phyloP scores from a whole-genome alignment of 2,797 vertebrate species.

The Botia almorhae region DNA sequence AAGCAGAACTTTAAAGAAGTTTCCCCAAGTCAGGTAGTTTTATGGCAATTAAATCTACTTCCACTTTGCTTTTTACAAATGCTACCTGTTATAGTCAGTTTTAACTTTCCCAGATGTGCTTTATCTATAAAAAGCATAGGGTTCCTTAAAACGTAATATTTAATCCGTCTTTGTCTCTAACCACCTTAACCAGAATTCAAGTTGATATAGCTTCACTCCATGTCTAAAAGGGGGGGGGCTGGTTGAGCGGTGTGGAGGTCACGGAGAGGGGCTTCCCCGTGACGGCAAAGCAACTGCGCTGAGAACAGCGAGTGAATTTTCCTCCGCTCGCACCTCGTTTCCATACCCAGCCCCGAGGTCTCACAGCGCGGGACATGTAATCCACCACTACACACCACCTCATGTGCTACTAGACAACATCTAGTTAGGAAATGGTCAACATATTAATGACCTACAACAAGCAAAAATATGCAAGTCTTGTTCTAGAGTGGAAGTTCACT shows the following conservation, averaged over 20 bases:
- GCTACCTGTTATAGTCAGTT: too few relatives aligned
- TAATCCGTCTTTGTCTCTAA: neutral
- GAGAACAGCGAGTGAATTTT: constrained; percentile 10
- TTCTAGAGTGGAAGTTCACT: too few relatives aligned
- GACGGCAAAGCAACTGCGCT: constrained; percentile 16
- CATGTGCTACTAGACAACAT: neutral
- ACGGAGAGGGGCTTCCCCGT: constrained; percentile 59
- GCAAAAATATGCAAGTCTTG: too few relatives aligned
- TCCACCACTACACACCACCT: neutral
- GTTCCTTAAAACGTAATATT: neutral
- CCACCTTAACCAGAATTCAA: too few relatives aligned
- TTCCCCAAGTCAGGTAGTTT: too few relatives aligned
- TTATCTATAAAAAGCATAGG: too few relatives aligned
- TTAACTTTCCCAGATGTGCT: too few relatives aligned
- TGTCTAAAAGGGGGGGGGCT: constrained; percentile 5
- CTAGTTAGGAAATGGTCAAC: neutral
- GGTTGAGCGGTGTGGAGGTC: too few relatives aligned
- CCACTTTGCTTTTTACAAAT: too few relatives aligned
- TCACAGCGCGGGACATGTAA: constrained; percentile 30
- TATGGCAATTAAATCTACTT: too few relatives aligned
- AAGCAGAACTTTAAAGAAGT: too few relatives aligned
- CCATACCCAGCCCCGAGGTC: constrained; percentile 12
- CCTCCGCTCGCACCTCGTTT: constrained; percentile 36
- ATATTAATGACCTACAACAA: too few relatives aligned
- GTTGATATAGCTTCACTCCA: constrained; percentile 30